These are phyloP conservation scores for Mythimna vitellina DNA, from an alignment of 2,888 invertebrate genomes.

Conservation along the genomic window DNA sequence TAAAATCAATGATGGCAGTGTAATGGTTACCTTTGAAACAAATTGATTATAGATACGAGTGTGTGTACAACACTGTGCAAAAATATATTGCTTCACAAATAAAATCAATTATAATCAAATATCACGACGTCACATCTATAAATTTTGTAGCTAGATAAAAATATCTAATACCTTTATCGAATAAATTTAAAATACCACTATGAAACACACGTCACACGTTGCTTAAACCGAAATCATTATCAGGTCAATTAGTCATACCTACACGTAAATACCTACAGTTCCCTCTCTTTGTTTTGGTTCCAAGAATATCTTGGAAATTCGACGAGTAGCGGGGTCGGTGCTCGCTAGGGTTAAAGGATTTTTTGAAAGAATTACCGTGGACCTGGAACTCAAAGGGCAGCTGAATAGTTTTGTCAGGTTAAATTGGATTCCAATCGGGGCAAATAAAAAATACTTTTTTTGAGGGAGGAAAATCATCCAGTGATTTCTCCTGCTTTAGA, in stretches of 20 bases:
- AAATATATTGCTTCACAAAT: conserved; percentile 1
- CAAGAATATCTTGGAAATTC: conserved; percentile 30
- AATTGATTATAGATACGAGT: not conserved
- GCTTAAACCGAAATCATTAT: not conserved
- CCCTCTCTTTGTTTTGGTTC: conserved; percentile 51
- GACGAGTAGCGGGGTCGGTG: not conserved
- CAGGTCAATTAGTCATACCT: conserved; percentile 32
- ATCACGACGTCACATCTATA: conserved; percentile 1
- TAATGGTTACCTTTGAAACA: not conserved
- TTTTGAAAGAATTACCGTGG: no score
- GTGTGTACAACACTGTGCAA: conserved; percentile 12
- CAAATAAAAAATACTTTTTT: no score
- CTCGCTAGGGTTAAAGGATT: no score
- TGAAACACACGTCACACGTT: not conserved
- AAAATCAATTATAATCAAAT: not conserved
- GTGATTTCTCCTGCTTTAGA: no score
- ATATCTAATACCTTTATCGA: not conserved
- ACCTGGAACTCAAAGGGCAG: no score
- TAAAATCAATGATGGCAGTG: not conserved
- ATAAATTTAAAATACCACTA: conserved; percentile 14
- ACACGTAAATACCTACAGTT: not conserved
- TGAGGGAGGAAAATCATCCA: no score
- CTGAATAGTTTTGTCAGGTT: no score
- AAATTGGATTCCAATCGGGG: no score
- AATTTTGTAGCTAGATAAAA: not conserved